Evolutionary conservation across 2,113 vertebrate genomes (phyloP), one percentile per base, ranked within the genome.

Genomic region (Collichthys lucidus): DNA sequence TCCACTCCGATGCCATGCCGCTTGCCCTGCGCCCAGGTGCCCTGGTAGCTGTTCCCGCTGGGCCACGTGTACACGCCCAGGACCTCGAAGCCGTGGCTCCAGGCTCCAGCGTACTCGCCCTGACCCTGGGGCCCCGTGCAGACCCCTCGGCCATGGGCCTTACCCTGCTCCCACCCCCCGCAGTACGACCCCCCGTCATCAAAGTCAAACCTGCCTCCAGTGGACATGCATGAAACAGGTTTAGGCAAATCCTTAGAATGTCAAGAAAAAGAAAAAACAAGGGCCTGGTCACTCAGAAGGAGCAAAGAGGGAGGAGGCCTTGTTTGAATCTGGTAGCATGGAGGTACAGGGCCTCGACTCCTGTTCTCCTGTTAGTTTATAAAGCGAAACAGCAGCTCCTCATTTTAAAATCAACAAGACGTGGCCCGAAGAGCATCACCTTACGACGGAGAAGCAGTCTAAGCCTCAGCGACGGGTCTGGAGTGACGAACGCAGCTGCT

Each of bases 181-280:
- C 98, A 99, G 96, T 99, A 99, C 94, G 98, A 98, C 96, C 98
- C 98, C 96, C 98, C 98, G 94, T 99, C 98, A 94, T 99, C 98
- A 98, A 99, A 99, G 96, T 99, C 97, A 97, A 99, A 99, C 97
- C 98, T 95, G 94, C 95, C 95, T 93, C 95, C 95, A 95, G 94
- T 95, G 95, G 95, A 95, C 95, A 95, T 95, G 95, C 95, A 95
- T 95, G 94, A 95, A 95, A 95, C 94, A 94, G 93, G 93, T 92
- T 91, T 92, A 88, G 94, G 93, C 93, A 95, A 95, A 94, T 93
- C 92, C 93, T 93, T 93, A 95, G 94, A 95, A 95, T 64, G 92
- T 94, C 89, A 89, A 91, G 89, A 93, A 90, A 92, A 68, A 91
- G 84, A 86, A 87, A 84, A 91, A 76, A 86, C 68, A 61, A 79